A percentile compares a stretch with the other conserved stretches of the same genome.
These are phyloP conservation scores for Pollicipes pollicipes DNA, from an alignment of 1,140 invertebrate genomes.

Conservation along the genomic window DNA sequence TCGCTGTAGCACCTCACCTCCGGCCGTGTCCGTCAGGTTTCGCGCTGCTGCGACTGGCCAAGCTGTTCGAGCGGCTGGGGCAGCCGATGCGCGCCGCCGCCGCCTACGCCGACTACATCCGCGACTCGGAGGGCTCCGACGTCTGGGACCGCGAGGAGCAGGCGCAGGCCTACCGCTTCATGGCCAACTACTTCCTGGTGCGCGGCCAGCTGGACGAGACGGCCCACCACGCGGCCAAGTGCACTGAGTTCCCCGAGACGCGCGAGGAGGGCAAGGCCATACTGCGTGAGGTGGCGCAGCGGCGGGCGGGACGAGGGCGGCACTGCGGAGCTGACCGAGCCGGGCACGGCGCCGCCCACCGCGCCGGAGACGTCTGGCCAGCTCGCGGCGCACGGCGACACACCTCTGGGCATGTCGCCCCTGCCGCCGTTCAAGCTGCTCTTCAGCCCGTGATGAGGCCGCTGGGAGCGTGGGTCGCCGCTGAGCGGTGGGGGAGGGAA, in stretches of 20 bases:
- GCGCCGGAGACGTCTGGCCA: slow-evolving; percentile 1
- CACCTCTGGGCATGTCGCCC: too few species aligned
- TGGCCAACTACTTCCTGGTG: slow-evolving; percentile 75
- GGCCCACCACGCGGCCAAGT: slow-evolving; percentile 80
- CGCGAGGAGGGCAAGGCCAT: slow-evolving; percentile 80
- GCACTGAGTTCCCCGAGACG: slow-evolving; percentile 60
- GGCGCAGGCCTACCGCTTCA: slow-evolving; percentile 67
- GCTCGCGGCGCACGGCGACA: too few species aligned
- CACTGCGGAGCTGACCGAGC: slow-evolving; percentile 25
- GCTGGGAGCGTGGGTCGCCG: too few species aligned
- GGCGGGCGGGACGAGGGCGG: slow-evolving; percentile 10
- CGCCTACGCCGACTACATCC: slow-evolving; percentile 76
- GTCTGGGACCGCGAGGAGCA: slow-evolving; percentile 35
- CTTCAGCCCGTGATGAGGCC: too few species aligned
- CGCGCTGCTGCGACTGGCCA: slow-evolving; percentile 83
- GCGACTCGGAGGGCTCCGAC: slow-evolving; percentile 39
- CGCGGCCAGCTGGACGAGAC: slow-evolving; percentile 61
- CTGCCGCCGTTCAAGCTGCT: too few species aligned
- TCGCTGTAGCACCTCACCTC: too few species aligned
- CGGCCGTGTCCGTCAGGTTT: slow-evolving; percentile 37
- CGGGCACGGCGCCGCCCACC: too few species aligned
- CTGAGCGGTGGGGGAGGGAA: too few species aligned
- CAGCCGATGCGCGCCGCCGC: slow-evolving; percentile 74
- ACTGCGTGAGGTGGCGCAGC: slow-evolving; percentile 54
- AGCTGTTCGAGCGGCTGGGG: slow-evolving; percentile 68